Evolutionary conservation across 2,113 vertebrate genomes (phyloP).

Genomic region (Haliaeetus leucogaster): DNA sequence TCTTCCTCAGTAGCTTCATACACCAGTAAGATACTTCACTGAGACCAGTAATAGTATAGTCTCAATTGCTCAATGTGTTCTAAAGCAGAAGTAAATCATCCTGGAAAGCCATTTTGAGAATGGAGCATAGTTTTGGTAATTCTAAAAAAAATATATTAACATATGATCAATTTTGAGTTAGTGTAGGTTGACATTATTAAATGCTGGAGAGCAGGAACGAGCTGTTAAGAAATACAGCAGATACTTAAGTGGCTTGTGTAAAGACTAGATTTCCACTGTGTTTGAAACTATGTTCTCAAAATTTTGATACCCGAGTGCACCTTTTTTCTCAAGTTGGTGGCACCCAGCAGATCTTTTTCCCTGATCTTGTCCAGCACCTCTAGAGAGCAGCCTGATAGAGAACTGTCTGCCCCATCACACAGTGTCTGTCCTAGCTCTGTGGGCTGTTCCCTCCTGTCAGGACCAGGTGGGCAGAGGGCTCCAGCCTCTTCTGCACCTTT

Average conservation of each 20-base stretch:
- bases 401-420: background rate
- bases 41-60: background rate
- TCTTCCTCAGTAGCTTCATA: background rate
- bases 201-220: background rate
- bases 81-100: background rate
- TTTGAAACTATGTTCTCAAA: background rate
- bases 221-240: background rate
- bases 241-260: background rate
- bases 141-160: background rate
- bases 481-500: background rate
- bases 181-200: background rate
- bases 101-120: background rate
- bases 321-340: background rate
- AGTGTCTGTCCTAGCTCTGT: background rate
- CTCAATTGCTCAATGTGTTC: background rate
- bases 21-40: background rate
- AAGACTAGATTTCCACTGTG: background rate
- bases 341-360: background rate
- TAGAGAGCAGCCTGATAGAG: background rate
- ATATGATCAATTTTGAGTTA: background rate
- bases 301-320: background rate
- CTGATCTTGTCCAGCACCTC: background rate
- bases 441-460: background rate
- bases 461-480: background rate
- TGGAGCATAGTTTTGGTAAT: background rate